Base-by-base conservation (phyloP, 1,140 invertebrate species). In the Diachasma alloeum region DNA sequence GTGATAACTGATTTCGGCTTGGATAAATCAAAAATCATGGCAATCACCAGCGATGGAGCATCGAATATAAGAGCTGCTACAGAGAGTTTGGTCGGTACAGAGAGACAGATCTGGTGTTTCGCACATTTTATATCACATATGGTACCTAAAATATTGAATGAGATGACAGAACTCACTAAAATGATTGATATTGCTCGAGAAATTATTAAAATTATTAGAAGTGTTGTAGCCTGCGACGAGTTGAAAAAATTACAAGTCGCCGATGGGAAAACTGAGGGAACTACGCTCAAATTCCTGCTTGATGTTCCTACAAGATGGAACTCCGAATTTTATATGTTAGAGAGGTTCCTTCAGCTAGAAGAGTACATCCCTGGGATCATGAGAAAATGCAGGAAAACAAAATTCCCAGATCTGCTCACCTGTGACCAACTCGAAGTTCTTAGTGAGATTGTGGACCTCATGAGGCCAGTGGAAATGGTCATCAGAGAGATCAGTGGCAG, bases 31-130 rank as follows among this genome's bases (percentile, higher is more conserved):
- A 89, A 87, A 80, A 80, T 90, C 19, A 75, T 85, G 11, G 84
- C 82, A 72, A 82, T 89, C 22, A 86, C 86, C 17, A 87, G 86
- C 11, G 86, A 90, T 81, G 89, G 87, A 76, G 86, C 82, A 22
- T 81, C 84, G n/a, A 88, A 87, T 79, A 87, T 89, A 71, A 79
- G 82, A n/a, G 86, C 85, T 78, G 86, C 85, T 53, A 78, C 89
- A 22, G 82, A 86, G 69, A 36, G 86, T 24, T 81, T 80, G 56
- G 87, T 89, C 83, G 86, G 85, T 5, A 36, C 31, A 81, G 79
- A 84, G 81, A 88, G 85, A 77, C 83, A 89, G 71, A 81, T 88
- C 24, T 84, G 85, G 42, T 89, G 85, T 81, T 89, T 88, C 83
- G 85, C 87, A 0, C 87, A 90, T 76, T 87, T 84, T 19, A 31